A percentile compares a stretch with the other conserved stretches of the same genome.
These are phyloP conservation scores for Drosophila borborema DNA, from an alignment of 2,888 invertebrate species.

Conservation along the genomic window DNA sequence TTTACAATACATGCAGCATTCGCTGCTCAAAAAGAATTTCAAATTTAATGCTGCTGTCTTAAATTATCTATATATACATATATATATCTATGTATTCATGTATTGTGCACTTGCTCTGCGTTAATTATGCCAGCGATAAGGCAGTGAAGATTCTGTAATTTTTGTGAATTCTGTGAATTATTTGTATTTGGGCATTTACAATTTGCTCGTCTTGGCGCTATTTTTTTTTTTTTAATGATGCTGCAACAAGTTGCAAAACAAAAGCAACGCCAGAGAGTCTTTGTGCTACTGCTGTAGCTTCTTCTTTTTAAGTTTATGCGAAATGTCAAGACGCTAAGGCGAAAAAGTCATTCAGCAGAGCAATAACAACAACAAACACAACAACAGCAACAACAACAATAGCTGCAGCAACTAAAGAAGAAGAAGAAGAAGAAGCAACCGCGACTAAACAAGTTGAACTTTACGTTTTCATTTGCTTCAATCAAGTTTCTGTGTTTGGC, in stretches of 20 bases:
- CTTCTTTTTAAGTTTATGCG: slow-evolving; percentile 57
- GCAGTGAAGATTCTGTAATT: slow-evolving; percentile 42
- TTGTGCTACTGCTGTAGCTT: slow-evolving; percentile 25
- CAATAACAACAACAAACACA: slow-evolving; percentile 33
- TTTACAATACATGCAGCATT: slow-evolving; percentile 49
- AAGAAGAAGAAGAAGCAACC: slow-evolving; percentile 22
- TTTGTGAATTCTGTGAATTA: slow-evolving; percentile 17
- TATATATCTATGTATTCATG: background rate
- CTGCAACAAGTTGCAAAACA: slow-evolving; percentile 74
- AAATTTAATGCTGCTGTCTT: slow-evolving; percentile 19
- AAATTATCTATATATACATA: slow-evolving; percentile 2
- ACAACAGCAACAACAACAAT: slow-evolving; percentile 31
- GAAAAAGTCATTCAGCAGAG: slow-evolving; percentile 68
- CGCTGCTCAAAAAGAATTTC: slow-evolving; percentile 24
- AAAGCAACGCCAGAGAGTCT: slow-evolving; percentile 48
- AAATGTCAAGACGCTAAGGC: slow-evolving; percentile 69
- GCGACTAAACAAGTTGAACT: slow-evolving; percentile 72
- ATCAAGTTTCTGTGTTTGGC: slow-evolving; percentile 64
- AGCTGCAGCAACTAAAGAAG: slow-evolving; percentile 31
- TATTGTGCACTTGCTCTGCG: slow-evolving; percentile 11
- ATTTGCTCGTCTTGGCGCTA: slow-evolving; percentile 37
- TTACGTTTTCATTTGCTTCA: slow-evolving; percentile 61
- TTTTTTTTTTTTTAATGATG: slow-evolving; percentile 30
- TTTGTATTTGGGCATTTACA: slow-evolving; percentile 43
- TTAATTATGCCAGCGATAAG: slow-evolving; percentile 47